Evolutionary conservation across 1,140 invertebrate genomes (phyloP), one percentile per base, ranked within the genome.

Genomic region (Chrysoperla carnea): DNA sequence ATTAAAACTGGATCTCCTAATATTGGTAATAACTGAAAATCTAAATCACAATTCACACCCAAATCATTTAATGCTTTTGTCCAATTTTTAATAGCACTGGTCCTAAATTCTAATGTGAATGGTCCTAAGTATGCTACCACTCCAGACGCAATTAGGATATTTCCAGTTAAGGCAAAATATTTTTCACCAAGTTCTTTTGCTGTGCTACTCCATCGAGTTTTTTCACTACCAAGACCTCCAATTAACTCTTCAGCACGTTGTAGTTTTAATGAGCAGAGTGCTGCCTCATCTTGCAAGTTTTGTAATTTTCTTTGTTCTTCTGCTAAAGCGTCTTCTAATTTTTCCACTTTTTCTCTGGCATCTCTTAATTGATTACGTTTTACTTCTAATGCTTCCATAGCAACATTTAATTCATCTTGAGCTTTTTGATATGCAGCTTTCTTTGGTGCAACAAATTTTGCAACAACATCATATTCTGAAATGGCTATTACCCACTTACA

Each of bases 401-500:
- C 81, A 17, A 64, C 62, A 36, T 61, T 44, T 31, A 53, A 62
- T 23, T 54, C 68, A 1, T 68, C 70, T 54, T 91, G 81, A 4
- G 87, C 86, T 42, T 76, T 73, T 0, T 76, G 76, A 9, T 92
- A 55, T 6, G 83, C 81, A 50, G 75, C 69, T 54, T 84, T 86
- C 54, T 84, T 91, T 1, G 88, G 87, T 1, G 78, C 79, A 13
- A 95, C 80, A 14, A 92, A 76, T 60, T 84, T 84, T 1, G 85
- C 86, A 1, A 95, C 89, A 51, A 82, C 77, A 58, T 95, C 90
- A 55, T 95, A 96, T 48, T 93, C 89, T 8, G 87, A 84, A 59
- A 96, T 85, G 0, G 84, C 85, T 45, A 84, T 77, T 1, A 94
- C 81, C 92, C 92, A 96, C 51, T 82, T 84, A 49, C 87, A 91